Evolutionary conservation across 1,140 invertebrate species (phyloP).

Genomic region (Heliconius himera): DNA sequence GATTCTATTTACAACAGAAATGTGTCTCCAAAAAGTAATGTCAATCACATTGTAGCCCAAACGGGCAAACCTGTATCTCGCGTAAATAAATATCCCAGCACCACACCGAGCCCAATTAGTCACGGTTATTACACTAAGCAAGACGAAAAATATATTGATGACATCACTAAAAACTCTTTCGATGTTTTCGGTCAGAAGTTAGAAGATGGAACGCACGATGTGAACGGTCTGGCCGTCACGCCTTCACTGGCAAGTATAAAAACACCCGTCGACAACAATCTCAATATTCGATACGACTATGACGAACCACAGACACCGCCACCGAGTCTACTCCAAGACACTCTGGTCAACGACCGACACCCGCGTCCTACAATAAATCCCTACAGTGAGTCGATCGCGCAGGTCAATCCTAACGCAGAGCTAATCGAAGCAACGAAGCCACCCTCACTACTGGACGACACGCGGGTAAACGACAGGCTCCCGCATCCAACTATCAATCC

Average conservation of each 20-base stretch:
- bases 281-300: slow-evolving; percentile 70
- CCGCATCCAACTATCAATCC: slow-evolving; percentile 85
- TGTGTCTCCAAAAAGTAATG: slow-evolving; percentile 59
- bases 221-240: slow-evolving; percentile 80
- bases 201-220: slow-evolving; percentile 78
- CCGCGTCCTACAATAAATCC: slow-evolving; percentile 84
- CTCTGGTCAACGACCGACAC: slow-evolving; percentile 83
- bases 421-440: slow-evolving; percentile 61
- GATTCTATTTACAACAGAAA: slow-evolving; percentile 57
- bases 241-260: slow-evolving; percentile 70
- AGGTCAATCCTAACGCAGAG: slow-evolving; percentile 49
- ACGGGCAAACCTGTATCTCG: slow-evolving; percentile 70
- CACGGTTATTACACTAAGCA: slow-evolving; percentile 87
- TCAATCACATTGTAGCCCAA: slow-evolving; percentile 68
- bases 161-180: slow-evolving; percentile 89
- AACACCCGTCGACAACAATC: slow-evolving; percentile 70
- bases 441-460: slow-evolving; percentile 83
- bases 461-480: slow-evolving; percentile 84
- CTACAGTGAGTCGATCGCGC: slow-evolving; percentile 78
- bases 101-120: slow-evolving; percentile 84
- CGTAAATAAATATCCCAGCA: slow-evolving; percentile 67
- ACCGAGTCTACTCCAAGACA: slow-evolving; percentile 83
- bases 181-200: slow-evolving; percentile 89
- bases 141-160: slow-evolving; percentile 86
- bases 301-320: slow-evolving; percentile 65